A percentile compares a stretch with the other conserved stretches of the same genome.
These are phyloP conservation scores for Euwallacea similis DNA, from an alignment of 1,140 invertebrate species.

Conservation along the genomic window DNA sequence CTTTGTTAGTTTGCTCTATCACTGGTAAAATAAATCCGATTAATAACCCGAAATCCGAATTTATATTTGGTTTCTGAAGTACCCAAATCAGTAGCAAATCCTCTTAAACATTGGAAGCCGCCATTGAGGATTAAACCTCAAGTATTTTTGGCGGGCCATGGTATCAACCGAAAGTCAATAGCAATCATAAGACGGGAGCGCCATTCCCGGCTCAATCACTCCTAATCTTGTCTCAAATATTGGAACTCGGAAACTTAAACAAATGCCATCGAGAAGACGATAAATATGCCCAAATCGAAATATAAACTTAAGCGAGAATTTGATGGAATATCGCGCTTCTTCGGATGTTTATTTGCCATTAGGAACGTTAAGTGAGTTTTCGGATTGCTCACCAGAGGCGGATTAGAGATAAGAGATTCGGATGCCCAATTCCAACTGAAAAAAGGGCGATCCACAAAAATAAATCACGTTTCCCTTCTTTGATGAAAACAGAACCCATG, in stretches of 20 bases:
- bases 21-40: too few relatives aligned
- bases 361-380: conserved; percentile 23
- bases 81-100: not conserved
- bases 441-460: too few relatives aligned
- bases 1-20: too few relatives aligned
- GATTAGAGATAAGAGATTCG: too few relatives aligned
- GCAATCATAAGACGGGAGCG: conserved; percentile 29
- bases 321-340: conserved; percentile 30
- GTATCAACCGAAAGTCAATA: conserved; percentile 37
- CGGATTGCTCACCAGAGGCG: not conserved
- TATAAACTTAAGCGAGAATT: conserved; percentile 34
- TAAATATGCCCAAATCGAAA: conserved; percentile 38
- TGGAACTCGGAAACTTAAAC: conserved; percentile 36
- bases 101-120: conserved; percentile 4
- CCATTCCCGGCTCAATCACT: conserved; percentile 30
- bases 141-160: conserved; percentile 25
- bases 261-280: conserved; percentile 29
- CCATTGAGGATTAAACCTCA: conserved; percentile 12
- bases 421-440: too few relatives aligned
- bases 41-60: too few relatives aligned
- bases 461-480: too few relatives aligned
- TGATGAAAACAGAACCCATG: conserved; percentile 3
- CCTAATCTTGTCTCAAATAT: conserved; percentile 38
- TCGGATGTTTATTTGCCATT: conserved; percentile 32
- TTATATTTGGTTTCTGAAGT: too few relatives aligned